Evolutionary conservation across 2,888 invertebrate genomes (phyloP).

Genomic region (Hedya salicella): DNA sequence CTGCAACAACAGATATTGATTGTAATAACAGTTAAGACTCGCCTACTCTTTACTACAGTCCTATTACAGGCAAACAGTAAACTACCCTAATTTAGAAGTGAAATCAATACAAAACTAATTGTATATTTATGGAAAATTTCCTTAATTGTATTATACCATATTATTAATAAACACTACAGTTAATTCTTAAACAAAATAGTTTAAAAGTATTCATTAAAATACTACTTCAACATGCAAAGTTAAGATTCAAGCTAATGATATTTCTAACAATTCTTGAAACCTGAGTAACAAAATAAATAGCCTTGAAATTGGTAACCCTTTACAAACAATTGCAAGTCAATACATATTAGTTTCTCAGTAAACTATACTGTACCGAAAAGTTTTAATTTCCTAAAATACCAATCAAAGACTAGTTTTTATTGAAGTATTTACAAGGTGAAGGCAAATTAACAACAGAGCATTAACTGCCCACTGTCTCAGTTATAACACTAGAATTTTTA

Average conservation of each 20-base stretch:
- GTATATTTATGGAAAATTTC: too few relatives aligned
- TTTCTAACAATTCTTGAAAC: neutral
- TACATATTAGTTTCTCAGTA: conserved; percentile 29
- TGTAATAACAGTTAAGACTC: neutral
- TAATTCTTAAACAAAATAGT: neutral
- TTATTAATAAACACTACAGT: too few relatives aligned
- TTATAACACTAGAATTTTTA: neutral
- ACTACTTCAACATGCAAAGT: neutral
- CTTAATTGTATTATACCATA: too few relatives aligned
- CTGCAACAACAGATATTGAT: conserved; percentile 52
- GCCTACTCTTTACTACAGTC: too few relatives aligned
- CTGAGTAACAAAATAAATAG: conserved; percentile 16
- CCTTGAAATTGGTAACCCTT: conserved; percentile 24
- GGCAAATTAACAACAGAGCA: neutral
- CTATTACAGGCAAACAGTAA: too few relatives aligned
- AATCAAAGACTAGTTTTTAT: conserved; percentile 3
- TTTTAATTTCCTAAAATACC: neutral
- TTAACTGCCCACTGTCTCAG: neutral
- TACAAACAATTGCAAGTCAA: conserved; percentile 6
- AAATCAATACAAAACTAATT: too few relatives aligned
- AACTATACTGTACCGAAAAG: conserved; percentile 5
- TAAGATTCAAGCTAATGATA: neutral
- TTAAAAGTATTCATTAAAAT: neutral
- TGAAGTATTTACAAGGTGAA: conserved; percentile 1
- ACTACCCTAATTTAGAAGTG: too few relatives aligned